Evolutionary conservation across 92 coral and sea anemone genomes (phyloP), one percentile per base, ranked within the genome.

Genomic region (Paragorgia papillata): DNA sequence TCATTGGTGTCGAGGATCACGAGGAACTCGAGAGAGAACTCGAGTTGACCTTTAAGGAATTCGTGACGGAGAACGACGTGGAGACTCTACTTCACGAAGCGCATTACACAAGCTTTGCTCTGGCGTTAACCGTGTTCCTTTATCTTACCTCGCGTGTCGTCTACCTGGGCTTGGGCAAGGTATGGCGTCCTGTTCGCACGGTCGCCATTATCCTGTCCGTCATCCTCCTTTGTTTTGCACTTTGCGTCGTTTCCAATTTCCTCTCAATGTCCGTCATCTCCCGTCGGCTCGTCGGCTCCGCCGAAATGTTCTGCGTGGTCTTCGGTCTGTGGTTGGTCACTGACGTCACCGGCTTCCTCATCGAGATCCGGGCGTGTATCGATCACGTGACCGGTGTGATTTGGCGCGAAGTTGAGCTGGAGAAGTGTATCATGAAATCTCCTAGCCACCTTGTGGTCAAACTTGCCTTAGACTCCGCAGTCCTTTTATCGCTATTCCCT

Each of bases 321-420:
- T 71, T 71, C 29, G 78, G 78, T 31, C 51, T 71, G 29, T 71
- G 78, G 78, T 35, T 71, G 1, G 78, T 71, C 49, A 51, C 63
- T 32, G 78, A 71, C 65, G 64, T 71, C 78, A 71, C 78, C 27
- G 78, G 78, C 0, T 31, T 53, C 20, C 26, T 71, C 44, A 55
- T 71, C 63, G 78, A 71, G 78, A 71, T 71, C 51, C 26, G 78
- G 19, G 78, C 78, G 20, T 71, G 78, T 50, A 55, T 71, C 20
- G 78, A 71, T 37, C 78, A 71, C 78, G 78, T 71, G 78, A 71
- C 78, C 22, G 78, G 78, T 21, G 78, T 71, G n/a, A 71, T 71
- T 71, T 71, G 78, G 78, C 63, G 78, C 12, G 78, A 71, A 22
- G 40, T 57, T 51, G 78, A 71, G 1, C 63, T 71, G 31, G 78